A percentile compares a stretch with the other conserved stretches of the same genome.
Conservation (phyloP, 2,113 vertebrate genomes). For the Chaetura pelagica region DNA sequence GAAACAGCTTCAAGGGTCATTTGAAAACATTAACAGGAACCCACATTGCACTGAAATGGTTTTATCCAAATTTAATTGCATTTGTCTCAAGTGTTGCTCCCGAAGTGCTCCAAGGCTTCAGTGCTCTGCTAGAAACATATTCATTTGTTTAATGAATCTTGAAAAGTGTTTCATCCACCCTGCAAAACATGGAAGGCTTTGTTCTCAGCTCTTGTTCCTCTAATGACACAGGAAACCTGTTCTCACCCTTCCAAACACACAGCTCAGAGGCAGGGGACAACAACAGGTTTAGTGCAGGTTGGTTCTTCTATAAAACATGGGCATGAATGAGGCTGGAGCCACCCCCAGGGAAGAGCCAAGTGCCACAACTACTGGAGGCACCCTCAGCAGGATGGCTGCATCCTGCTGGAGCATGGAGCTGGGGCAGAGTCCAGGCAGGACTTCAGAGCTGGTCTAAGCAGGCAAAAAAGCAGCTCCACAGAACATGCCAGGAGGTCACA, state of each 20-base stretch:
- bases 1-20: background rate
- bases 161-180: background rate
- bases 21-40: background rate
- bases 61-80: background rate
- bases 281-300: background rate
- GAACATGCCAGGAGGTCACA: background rate
- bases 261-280: background rate
- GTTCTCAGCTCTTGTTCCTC: background rate
- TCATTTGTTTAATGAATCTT: background rate
- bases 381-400: fast-evolving
- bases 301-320: background rate
- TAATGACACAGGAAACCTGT: background rate
- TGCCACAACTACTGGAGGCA: background rate
- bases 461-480: background rate
- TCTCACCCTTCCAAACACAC: background rate
- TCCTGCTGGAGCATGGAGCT: background rate
- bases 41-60: background rate
- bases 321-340: background rate
- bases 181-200: background rate
- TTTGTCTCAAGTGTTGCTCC: background rate
- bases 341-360: background rate
- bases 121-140: background rate
- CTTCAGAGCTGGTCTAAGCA: background rate
- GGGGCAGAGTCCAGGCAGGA: background rate
- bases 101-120: background rate